phyloP scores from a whole-genome alignment of 2,888 invertebrate genomes.

The Xylota sylvarum region DNA sequence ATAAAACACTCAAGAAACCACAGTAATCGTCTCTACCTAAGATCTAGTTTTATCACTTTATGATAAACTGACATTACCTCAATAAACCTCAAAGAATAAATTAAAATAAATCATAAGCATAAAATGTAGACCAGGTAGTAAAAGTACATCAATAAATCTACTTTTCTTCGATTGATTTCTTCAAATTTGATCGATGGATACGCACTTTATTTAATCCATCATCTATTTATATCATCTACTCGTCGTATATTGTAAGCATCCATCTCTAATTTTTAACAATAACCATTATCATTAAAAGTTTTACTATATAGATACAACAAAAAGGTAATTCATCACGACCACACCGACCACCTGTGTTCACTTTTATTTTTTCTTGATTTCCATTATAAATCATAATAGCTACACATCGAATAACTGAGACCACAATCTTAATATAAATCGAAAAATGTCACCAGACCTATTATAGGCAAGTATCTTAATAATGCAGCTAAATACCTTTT shows the following conservation, averaged over 20 bases:
- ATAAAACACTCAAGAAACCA: neutral
- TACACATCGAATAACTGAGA: constrained; percentile 3
- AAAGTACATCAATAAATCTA: constrained; percentile 8
- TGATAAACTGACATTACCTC: neutral
- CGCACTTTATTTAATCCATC: constrained; percentile 30
- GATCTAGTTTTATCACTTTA: constrained; percentile 11
- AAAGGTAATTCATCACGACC: constrained; percentile 32
- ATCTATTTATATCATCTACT: constrained; percentile 1
- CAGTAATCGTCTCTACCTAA: neutral
- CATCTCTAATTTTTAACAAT: constrained; percentile 35
- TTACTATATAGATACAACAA: neutral
- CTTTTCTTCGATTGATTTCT: neutral
- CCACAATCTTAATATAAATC: constrained; percentile 28
- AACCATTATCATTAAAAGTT: constrained; percentile 20
- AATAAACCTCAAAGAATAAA: constrained; percentile 20
- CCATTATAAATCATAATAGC: constrained; percentile 30
- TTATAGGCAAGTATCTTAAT: constrained; percentile 1
- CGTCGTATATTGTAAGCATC: constrained; percentile 36
- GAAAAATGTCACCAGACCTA: constrained; percentile 4
- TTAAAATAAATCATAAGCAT: constrained; percentile 19
- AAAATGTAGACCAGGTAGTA: constrained; percentile 19
- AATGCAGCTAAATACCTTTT: neutral
- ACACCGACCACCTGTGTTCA: constrained; percentile 20
- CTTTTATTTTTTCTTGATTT: constrained; percentile 45
- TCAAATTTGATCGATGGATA: constrained; percentile 23